Conservation (phyloP, 2,113 vertebrate genomes). For the Mionectes macconnelli region DNA sequence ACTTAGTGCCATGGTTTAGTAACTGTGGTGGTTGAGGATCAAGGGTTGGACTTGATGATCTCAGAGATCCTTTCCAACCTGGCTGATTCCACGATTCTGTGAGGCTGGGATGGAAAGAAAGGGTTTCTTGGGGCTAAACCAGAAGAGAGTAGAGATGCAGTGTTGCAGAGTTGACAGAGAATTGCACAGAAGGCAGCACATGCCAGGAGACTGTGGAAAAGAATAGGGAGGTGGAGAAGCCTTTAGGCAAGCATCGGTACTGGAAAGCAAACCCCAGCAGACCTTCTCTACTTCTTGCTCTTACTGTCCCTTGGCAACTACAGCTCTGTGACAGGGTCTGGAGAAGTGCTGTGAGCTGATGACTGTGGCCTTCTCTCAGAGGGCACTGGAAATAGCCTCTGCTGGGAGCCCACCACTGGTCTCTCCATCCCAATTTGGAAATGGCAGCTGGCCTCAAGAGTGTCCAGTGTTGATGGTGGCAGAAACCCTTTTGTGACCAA, state of each 20-base stretch:
- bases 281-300: background rate
- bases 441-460: background rate
- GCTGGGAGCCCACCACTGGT: rapidly evolving
- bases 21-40: no score
- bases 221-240: background rate
- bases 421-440: background rate
- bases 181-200: background rate
- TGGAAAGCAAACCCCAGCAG: background rate
- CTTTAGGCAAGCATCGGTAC: background rate
- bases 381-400: background rate
- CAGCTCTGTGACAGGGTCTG: background rate
- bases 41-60: no score
- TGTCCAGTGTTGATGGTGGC: background rate
- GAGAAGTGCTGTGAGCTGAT: background rate
- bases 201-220: background rate
- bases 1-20: no score
- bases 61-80: no score
- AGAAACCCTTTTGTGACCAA: background rate
- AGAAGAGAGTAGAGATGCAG: background rate
- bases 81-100: no score
- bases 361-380: background rate
- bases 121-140: background rate
- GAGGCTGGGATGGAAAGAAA: background rate
- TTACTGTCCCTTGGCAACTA: background rate
- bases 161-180: background rate